Evolutionary conservation across 2,888 invertebrate genomes (phyloP).

Genomic region (Balanococcus diminutus): DNA sequence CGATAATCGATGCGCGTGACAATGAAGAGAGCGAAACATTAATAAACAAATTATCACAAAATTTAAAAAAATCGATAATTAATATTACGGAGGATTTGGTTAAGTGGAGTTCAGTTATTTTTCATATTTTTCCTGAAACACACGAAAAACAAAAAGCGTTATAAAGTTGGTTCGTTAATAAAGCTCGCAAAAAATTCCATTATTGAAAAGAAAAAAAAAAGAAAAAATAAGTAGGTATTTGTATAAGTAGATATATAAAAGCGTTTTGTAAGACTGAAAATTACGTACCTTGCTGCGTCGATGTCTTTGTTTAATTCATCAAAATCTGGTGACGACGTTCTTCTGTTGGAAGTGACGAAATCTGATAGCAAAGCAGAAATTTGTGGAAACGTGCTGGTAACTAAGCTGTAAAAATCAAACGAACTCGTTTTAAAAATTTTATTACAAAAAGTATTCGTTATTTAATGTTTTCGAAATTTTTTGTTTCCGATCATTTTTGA

Average conservation of each 20-base stretch:
- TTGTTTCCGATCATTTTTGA: too few relatives aligned
- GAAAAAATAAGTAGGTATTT: too few relatives aligned
- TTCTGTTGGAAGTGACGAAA: conserved; percentile 59
- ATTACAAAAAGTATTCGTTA: too few relatives aligned
- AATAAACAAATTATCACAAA: not conserved
- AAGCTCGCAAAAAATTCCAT: not conserved
- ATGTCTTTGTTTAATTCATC: conserved; percentile 75
- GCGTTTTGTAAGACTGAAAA: not conserved
- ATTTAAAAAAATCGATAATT: not conserved
- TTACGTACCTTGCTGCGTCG: conserved; percentile 73
- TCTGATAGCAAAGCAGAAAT: conserved; percentile 50
- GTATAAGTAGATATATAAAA: too few relatives aligned
- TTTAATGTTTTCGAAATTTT: too few relatives aligned
- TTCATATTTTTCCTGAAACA: conserved; percentile 25
- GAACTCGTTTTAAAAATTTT: too few relatives aligned
- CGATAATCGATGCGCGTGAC: not conserved
- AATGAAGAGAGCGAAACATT: not conserved
- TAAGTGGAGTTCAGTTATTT: not conserved
- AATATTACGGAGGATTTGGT: not conserved
- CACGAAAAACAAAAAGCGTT: conserved; percentile 41
- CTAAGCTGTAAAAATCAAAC: conserved; percentile 8
- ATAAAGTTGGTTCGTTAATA: conserved; percentile 12
- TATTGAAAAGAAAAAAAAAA: not conserved
- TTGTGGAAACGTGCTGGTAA: conserved; percentile 10
- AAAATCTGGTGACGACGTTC: conserved; percentile 74